Percentiles rank a stretch among this genome's conserved stretches.
These are phyloP conservation scores for Drosophila neocordata DNA, from an alignment of 1,140 invertebrate species.

Conservation along the genomic window DNA sequence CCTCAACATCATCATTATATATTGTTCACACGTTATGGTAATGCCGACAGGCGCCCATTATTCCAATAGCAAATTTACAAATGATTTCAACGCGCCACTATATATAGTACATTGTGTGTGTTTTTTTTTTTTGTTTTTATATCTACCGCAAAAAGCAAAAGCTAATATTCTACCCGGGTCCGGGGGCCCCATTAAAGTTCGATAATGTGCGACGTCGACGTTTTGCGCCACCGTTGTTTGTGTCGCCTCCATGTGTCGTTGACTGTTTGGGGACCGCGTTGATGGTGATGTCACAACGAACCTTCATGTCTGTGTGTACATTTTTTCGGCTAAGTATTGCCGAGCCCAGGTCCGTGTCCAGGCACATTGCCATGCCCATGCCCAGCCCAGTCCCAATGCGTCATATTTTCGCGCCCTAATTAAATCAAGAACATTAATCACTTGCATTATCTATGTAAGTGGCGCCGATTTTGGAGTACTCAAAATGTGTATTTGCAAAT, in stretches of 20 bases:
- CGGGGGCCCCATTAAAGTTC: slow-evolving; percentile 67
- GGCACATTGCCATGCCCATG: background rate
- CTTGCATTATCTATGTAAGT: slow-evolving; percentile 62
- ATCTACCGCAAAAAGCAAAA: slow-evolving; percentile 61
- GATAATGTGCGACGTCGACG: slow-evolving; percentile 65
- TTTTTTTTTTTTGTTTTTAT: slow-evolving; percentile 19
- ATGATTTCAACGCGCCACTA: slow-evolving; percentile 22
- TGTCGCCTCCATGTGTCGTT: slow-evolving; percentile 68
- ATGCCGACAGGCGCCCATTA: slow-evolving; percentile 16
- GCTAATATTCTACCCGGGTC: slow-evolving; percentile 61
- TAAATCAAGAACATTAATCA: slow-evolving; percentile 70
- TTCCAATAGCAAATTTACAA: slow-evolving; percentile 31
- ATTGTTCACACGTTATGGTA: slow-evolving; percentile 24
- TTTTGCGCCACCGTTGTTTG: slow-evolving; percentile 17
- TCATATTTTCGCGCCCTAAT: slow-evolving; percentile 52
- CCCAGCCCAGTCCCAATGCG: slow-evolving; percentile 9
- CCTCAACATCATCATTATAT: slow-evolving; percentile 8
- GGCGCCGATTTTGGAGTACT: slow-evolving; percentile 34
- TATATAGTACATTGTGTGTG: slow-evolving; percentile 34
- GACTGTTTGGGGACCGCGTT: slow-evolving; percentile 46
- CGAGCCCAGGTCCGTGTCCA: slow-evolving; percentile 39
- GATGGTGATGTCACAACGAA: slow-evolving; percentile 70
- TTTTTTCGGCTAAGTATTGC: slow-evolving; percentile 36
- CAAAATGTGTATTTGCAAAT: slow-evolving; percentile 41
- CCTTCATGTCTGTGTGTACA: slow-evolving; percentile 59